phyloP scores from a whole-genome alignment of 2,888 invertebrate genomes.

The Adelphocoris suturalis region DNA sequence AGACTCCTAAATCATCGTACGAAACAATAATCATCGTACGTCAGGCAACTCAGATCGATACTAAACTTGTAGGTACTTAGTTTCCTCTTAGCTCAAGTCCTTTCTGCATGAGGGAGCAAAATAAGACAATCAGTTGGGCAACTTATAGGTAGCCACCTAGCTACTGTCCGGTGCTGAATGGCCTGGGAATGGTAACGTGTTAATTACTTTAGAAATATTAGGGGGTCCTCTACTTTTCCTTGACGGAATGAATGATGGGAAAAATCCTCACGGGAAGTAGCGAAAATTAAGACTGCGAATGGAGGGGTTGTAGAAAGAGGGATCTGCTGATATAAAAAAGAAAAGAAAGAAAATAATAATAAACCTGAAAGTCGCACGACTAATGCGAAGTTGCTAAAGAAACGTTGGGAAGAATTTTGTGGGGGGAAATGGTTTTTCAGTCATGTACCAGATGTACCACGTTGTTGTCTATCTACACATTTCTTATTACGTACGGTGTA shows the following conservation, averaged over 20 bases:
- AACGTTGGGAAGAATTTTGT: not conserved
- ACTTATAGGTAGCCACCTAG: not conserved
- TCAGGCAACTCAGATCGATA: too few relatives aligned
- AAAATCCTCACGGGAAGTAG: conserved; percentile 21
- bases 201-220: conserved; percentile 37
- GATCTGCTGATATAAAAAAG: not conserved
- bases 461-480: too few relatives aligned
- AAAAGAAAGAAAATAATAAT: not conserved
- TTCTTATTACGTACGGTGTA: too few relatives aligned
- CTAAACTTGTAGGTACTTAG: too few relatives aligned
- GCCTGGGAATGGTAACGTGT: conserved; percentile 40
- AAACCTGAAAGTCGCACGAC: conserved; percentile 19
- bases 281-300: conserved; percentile 11
- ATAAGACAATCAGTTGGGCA: not conserved
- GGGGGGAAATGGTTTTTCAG: not conserved
- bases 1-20: too few relatives aligned
- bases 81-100: too few relatives aligned
- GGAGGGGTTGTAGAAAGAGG: not conserved
- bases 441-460: too few relatives aligned
- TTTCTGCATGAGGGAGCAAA: not conserved
- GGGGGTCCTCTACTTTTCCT: conserved; percentile 31
- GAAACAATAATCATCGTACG: too few relatives aligned
- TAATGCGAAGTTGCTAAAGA: conserved; percentile 27
- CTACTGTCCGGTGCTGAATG: not conserved
- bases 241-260: conserved; percentile 20